phyloP scores from a whole-genome alignment of 2,888 invertebrate genomes.

The Drosophila buzzatii region DNA sequence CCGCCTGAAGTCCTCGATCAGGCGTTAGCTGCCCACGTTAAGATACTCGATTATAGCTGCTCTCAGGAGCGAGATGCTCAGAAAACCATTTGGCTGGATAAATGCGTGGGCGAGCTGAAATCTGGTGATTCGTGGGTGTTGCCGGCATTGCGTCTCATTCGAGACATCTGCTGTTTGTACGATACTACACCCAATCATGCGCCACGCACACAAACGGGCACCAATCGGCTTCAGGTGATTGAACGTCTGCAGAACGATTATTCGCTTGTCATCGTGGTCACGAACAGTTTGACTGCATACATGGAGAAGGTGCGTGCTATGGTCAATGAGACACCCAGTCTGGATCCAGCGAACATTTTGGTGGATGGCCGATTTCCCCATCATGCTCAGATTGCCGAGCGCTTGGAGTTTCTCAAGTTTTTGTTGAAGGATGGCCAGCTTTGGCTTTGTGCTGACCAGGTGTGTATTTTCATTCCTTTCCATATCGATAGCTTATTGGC shows the following conservation, averaged over 20 bases:
- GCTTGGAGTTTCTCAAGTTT: constrained; percentile 96
- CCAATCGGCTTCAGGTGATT: constrained; percentile 91
- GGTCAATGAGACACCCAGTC: constrained; percentile 87
- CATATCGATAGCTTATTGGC: constrained; percentile 6
- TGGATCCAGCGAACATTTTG: constrained; percentile 89
- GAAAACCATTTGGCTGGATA: constrained; percentile 97
- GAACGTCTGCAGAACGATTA: constrained; percentile 96
- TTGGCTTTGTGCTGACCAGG: constrained; percentile 97
- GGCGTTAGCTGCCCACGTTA: constrained; percentile 96
- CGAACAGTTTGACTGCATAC: constrained; percentile 95
- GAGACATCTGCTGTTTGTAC: constrained; percentile 97
- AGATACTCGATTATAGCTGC: constrained; percentile 98
- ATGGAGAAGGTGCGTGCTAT: constrained; percentile 93
- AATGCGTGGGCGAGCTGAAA: constrained; percentile 97
- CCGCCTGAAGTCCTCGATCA: constrained; percentile 99
- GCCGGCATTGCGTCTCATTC: constrained; percentile 97
- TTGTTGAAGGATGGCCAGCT: constrained; percentile 97
- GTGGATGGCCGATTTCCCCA: constrained; percentile 97
- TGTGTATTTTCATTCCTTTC: constrained; percentile 28
- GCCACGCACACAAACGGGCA: constrained; percentile 85
- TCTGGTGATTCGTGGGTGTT: constrained; percentile 95
- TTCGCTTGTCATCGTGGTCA: constrained; percentile 96
- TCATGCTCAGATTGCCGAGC: constrained; percentile 95
- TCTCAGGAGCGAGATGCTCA: constrained; percentile 98
- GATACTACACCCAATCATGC: constrained; percentile 88